phyloP scores from a whole-genome alignment of 2,888 invertebrate species.

The Eupelmus urozonus region DNA sequence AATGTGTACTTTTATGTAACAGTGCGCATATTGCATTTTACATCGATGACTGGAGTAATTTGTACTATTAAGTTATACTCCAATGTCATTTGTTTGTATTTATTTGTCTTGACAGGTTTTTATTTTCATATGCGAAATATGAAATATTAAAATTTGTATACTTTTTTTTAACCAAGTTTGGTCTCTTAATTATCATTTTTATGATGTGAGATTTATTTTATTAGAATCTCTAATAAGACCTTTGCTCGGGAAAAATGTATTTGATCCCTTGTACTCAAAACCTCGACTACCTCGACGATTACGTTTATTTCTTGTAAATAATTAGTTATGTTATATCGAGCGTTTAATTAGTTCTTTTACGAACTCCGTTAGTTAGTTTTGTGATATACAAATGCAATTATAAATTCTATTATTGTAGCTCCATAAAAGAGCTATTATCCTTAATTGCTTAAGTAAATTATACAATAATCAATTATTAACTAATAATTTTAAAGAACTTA shows the following conservation, averaged over 20 bases:
- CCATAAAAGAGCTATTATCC: conserved; percentile 36
- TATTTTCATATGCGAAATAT: too few species aligned
- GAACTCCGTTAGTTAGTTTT: conserved; percentile 59
- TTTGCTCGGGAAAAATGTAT: not conserved
- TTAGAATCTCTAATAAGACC: too few species aligned
- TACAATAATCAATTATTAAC: conserved; percentile 48
- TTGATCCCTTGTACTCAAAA: conserved; percentile 21
- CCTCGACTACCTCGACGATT: conserved; percentile 59
- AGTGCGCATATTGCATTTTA: too few species aligned
- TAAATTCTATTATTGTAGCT: conserved; percentile 57
- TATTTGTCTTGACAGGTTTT: not conserved
- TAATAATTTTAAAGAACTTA: conserved; percentile 55
- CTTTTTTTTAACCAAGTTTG: too few species aligned
- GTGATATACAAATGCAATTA: conserved; percentile 60
- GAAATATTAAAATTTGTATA: too few species aligned
- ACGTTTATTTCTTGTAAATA: conserved; percentile 60
- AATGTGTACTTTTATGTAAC: too few species aligned
- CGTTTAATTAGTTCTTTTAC: conserved; percentile 53
- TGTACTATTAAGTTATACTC: too few species aligned
- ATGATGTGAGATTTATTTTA: too few species aligned
- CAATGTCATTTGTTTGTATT: too few species aligned
- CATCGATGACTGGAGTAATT: too few species aligned
- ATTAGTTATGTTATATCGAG: conserved; percentile 59
- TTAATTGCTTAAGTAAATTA: conserved; percentile 54
- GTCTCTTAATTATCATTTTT: too few species aligned